A percentile compares a stretch with the other conserved stretches of the same genome.
Evolutionary conservation across 2,888 invertebrate genomes (phyloP).

Genomic region (Polymixis lichenea): DNA sequence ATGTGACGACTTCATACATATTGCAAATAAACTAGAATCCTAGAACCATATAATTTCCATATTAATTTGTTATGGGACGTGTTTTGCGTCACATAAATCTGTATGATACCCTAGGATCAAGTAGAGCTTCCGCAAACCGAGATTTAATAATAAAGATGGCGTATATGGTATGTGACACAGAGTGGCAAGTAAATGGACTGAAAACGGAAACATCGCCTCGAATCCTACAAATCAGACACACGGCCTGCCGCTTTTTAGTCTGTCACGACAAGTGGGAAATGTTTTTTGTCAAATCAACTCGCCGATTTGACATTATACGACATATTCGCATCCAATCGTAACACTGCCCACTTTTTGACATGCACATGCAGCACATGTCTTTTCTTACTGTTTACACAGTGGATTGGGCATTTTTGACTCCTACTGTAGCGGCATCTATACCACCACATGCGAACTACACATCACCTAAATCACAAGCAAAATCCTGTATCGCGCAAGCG

Average conservation of each 20-base stretch:
- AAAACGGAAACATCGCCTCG: background rate
- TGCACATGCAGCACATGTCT: too few relatives aligned
- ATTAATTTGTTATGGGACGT: constrained; percentile 63
- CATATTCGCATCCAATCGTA: too few relatives aligned
- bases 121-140: constrained; percentile 58
- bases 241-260: background rate
- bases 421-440: too few relatives aligned
- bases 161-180: constrained; percentile 16
- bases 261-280: background rate
- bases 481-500: too few relatives aligned
- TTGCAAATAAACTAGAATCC: constrained; percentile 67
- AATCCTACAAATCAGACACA: too few relatives aligned
- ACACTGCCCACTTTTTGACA: too few relatives aligned
- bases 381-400: too few relatives aligned
- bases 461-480: too few relatives aligned
- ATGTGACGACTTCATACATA: constrained; percentile 73
- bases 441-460: too few relatives aligned
- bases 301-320: too few relatives aligned
- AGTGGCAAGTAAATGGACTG: constrained; percentile 3
- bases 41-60: constrained; percentile 70
- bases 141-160: constrained; percentile 37
- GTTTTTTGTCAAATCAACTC: background rate
- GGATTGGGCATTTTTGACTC: too few relatives aligned
- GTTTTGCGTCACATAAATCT: constrained; percentile 58
- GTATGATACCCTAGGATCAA: constrained; percentile 49